Conservation (phyloP, 2,797 vertebrate species). For the Anabas testudineus region DNA sequence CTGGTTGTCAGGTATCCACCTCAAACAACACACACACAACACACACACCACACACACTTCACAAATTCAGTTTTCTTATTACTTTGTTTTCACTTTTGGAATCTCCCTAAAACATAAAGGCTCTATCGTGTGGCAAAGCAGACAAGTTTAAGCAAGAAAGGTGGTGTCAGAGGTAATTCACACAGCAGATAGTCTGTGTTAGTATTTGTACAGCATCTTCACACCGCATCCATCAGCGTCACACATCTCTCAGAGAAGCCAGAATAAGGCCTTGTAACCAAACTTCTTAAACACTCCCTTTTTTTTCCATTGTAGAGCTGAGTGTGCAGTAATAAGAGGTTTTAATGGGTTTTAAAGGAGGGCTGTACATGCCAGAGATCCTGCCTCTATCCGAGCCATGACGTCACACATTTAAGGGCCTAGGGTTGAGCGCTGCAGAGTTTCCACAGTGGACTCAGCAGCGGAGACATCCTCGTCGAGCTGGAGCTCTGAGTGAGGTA, state of each 20-base stretch:
- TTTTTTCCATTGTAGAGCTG: neutral
- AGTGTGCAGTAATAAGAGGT: neutral
- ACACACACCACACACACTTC: constrained; percentile 66
- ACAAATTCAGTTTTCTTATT: constrained; percentile 54
- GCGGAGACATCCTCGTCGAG: constrained; percentile 10
- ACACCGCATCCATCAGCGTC: too few species aligned
- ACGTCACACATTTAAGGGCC: constrained; percentile 63
- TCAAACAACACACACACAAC: too few species aligned
- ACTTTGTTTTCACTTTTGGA: constrained; percentile 57
- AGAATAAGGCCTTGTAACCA: too few species aligned
- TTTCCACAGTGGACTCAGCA: constrained; percentile 11
- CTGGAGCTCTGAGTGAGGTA: constrained; percentile 43
- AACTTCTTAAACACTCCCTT: too few species aligned
- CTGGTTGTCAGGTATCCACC: constrained; percentile 63
- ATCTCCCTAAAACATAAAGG: constrained; percentile 47
- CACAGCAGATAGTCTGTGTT: neutral
- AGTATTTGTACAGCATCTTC: too few species aligned
- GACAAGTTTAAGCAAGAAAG: constrained; percentile 26
- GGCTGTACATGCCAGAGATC: neutral
- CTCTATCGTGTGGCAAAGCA: neutral
- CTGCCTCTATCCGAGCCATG: constrained; percentile 50
- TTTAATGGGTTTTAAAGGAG: neutral
- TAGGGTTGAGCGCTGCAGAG: constrained; percentile 4
- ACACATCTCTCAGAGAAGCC: neutral
- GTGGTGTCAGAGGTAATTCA: neutral